Evolutionary conservation across 1,140 invertebrate species (phyloP), one percentile per base, ranked within the genome.

Genomic region (Protaetia brevitarsis): DNA sequence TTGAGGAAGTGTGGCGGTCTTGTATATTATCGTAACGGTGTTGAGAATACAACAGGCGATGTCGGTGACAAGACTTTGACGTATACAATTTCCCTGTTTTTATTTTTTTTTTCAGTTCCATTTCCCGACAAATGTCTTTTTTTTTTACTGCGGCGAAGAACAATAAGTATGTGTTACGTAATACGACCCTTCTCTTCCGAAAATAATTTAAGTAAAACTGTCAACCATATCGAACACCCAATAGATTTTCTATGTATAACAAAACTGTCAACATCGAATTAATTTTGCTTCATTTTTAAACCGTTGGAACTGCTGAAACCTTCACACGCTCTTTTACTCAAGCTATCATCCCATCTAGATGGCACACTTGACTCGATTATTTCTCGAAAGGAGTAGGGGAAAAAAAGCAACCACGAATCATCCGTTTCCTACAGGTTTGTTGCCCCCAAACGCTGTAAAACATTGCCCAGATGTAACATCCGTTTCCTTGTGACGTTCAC

Each of bases 391-490:
- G n/a, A n/a, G n/a, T n/a, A n/a, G n/a, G 3, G 3, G 23, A 45
- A 45, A 45, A 45, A 45, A 45, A 45, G 41, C n/a, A n/a, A n/a
- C n/a, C n/a, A n/a, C n/a, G n/a, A n/a, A n/a, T n/a, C 10, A 45
- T 45, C 41, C 13, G 41, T 21, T 45, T 45, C 41, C 16, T 45
- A 45, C 41, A 45, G 41, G 41, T 45, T 45, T 45, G 41, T 45
- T 45, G 41, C 41, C 41, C 41, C 41, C 23, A 13, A 45, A 45
- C n/a, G n/a, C 16, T 45, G 41, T 45, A 19, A 45, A 45, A 45
- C 41, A 45, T 45, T 45, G 41, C 16, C 41, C 41, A 45, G 41
- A 45, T 45, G 41, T 45, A 45, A 45, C 41, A 45, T 45, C 41
- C 41, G 41, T 45, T 45, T 45, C 41, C 41, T 45, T 13, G 41